Conservation (phyloP, 2,888 invertebrate species). For the Mayetiola destructor region DNA sequence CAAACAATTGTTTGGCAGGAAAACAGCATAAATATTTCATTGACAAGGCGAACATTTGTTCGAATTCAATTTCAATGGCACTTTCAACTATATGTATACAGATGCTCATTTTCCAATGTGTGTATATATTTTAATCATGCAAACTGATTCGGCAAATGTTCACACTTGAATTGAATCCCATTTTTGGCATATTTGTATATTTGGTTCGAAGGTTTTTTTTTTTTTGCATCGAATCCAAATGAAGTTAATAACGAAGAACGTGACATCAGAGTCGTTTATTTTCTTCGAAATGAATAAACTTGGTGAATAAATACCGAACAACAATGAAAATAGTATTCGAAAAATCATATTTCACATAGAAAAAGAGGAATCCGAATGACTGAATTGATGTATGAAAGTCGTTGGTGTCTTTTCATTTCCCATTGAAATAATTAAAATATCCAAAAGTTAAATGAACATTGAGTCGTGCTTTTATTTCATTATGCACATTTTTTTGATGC, state of each 20-base stretch:
- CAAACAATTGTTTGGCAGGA: constrained; percentile 1
- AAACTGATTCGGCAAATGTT: neutral
- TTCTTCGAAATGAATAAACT: no score
- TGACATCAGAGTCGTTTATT: neutral
- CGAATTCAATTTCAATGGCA: constrained; percentile 3
- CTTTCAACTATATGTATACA: neutral
- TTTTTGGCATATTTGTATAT: neutral
- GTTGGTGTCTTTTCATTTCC: no score
- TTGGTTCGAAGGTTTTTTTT: neutral
- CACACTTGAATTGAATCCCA: neutral
- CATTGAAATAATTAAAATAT: no score
- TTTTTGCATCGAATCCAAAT: neutral
- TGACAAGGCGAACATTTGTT: constrained; percentile 13
- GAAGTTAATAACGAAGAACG: constrained; percentile 3
- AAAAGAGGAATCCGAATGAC: no score
- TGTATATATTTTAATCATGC: constrained; percentile 11
- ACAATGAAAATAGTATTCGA: no score
- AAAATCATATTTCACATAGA: no score
- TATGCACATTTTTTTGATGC: no score
- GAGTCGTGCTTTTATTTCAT: no score
- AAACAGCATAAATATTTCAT: constrained; percentile 11
- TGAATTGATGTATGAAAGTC: no score
- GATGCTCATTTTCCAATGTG: constrained; percentile 2
- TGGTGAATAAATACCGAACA: no score
- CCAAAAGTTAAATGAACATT: no score